Evolutionary conservation across 2,797 vertebrate species (phyloP), one percentile per base, ranked within the genome.

Genomic region (Manis javanica): DNA sequence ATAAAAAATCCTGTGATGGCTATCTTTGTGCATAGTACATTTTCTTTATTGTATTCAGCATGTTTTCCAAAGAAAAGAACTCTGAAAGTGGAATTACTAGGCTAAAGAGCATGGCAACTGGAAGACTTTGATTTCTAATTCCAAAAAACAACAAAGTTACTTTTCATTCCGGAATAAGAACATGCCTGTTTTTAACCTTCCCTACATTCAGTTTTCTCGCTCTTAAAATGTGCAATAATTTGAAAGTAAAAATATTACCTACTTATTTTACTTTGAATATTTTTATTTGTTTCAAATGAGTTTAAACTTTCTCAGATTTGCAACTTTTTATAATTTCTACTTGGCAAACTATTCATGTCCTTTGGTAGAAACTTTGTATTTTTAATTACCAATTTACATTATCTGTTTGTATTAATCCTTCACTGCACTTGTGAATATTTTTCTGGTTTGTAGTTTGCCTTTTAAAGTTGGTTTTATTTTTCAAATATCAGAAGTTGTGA

Each of bases 231-330:
- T 3, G 7, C 94, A 83, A 81, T 81, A 91, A 53, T 82, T 68
- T 85, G 46, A 46, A 85, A 85, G 24, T 71, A 74, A 74, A 91
- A 59, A 88, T 51, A 59, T 63, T 14, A 64, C 21, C 31, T 69
- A 66, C 31, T 49, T 84, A 16, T 57, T 92, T 94, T n/a, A 84
- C 55, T 95, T 90, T 63, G 49, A 94, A 55, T 61, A 49, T 90
- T 71, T 63, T 21, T 1, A 37, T 57, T 87, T 86, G 42, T 91
- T 87, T 81, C 66, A 89, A 63, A 57, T 26, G 90, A 68, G 31
- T 75, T 94, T 78, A 51, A 75, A 34, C 12, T 26, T 66, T 66
- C 92, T 81, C 86, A 71, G 7, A 63, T 77, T 92, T 82, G 69
- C 21, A 71, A 77, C 59, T 78, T 90, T 78, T 75, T 89, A 83